A percentile compares a stretch with the other conserved stretches of the same genome.
Evolutionary conservation across 2,797 vertebrate species (phyloP).

Genomic region (Alauda arvensis): DNA sequence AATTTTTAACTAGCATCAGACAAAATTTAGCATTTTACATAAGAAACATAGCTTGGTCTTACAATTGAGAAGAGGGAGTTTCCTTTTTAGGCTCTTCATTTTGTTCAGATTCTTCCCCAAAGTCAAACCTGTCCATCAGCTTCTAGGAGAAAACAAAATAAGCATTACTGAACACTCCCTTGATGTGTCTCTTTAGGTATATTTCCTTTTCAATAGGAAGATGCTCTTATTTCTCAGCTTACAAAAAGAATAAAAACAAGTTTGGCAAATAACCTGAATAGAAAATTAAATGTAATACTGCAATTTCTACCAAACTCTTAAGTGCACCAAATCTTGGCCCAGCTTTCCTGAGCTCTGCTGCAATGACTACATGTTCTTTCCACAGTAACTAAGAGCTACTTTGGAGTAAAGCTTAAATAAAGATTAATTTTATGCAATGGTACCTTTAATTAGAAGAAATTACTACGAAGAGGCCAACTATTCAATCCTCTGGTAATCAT

Average conservation of each 20-base stretch:
- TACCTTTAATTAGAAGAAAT: constrained; percentile 20
- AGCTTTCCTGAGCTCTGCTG: background rate
- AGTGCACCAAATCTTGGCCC: background rate
- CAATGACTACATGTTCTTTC: background rate
- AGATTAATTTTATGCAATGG: background rate
- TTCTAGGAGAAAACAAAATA: constrained; percentile 76
- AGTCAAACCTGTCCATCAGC: constrained; percentile 96
- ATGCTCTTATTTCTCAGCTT: background rate
- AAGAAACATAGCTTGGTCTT: constrained; percentile 68
- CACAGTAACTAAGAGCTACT: background rate
- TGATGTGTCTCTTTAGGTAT: background rate
- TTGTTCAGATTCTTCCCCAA: constrained; percentile 88
- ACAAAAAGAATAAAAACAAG: background rate
- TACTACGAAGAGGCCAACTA: background rate
- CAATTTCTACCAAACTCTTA: background rate
- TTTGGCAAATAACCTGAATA: background rate
- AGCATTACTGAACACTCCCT: background rate
- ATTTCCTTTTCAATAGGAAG: background rate
- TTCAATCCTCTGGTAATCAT: background rate
- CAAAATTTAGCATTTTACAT: background rate
- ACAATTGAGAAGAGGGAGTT: constrained; percentile 85
- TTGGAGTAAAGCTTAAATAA: background rate
- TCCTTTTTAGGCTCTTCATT: constrained; percentile 94
- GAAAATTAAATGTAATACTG: background rate
- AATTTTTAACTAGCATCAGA: background rate